These are phyloP conservation scores for Invenusta paracnida DNA, from an alignment of 2,888 invertebrate species.

Conservation along the genomic window DNA sequence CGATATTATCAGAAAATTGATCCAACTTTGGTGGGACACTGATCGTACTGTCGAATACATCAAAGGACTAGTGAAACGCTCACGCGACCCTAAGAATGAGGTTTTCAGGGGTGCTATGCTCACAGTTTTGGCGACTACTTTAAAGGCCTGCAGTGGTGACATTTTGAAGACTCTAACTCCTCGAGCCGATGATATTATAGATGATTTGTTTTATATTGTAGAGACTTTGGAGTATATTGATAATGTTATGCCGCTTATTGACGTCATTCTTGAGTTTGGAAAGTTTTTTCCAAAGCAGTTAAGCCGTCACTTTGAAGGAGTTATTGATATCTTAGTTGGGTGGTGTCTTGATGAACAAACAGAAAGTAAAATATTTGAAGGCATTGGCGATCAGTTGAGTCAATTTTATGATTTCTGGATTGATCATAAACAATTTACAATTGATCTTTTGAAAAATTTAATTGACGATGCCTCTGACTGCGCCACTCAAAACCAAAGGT, in stretches of 20 bases:
- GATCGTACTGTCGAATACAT: neutral
- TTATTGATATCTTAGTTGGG: neutral
- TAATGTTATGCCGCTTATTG: neutral
- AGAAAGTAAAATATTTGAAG: neutral
- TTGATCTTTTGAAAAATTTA: neutral
- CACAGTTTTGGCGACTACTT: neutral
- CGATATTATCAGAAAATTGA: neutral
- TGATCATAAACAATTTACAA: neutral
- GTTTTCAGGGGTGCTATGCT: neutral
- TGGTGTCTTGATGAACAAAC: neutral
- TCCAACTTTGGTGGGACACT: neutral
- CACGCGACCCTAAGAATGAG: neutral
- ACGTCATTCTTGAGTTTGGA: neutral
- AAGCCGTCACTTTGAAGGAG: neutral
- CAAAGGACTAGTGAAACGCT: neutral
- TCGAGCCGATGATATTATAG: neutral
- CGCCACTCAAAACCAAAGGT: neutral
- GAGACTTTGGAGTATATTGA: neutral
- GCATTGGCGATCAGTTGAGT: neutral
- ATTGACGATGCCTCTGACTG: neutral
- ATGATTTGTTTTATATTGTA: neutral
- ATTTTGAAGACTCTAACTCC: neutral
- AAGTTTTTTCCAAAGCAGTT: neutral
- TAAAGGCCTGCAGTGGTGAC: neutral
- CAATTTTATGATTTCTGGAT: neutral